Evolutionary conservation across 2,888 invertebrate species (phyloP).

Genomic region (Tenthredo mesomela): DNA sequence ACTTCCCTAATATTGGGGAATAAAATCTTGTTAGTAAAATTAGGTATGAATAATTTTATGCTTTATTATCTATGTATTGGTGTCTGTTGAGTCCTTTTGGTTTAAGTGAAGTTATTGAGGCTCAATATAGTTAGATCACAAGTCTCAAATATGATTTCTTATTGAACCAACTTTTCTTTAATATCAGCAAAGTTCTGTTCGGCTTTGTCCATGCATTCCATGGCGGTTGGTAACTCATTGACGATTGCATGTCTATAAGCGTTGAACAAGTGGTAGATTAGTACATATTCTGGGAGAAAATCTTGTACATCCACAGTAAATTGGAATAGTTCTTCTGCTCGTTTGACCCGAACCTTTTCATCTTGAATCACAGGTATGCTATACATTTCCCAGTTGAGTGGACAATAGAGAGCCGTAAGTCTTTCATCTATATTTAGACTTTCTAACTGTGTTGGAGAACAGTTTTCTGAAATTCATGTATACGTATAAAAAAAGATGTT

Average conservation of each 20-base stretch:
- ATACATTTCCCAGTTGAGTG: neutral
- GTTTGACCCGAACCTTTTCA: neutral
- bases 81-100: neutral
- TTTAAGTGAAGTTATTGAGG: neutral
- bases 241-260: neutral
- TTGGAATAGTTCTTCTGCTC: neutral
- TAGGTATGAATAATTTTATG: neutral
- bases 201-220: neutral
- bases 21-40: neutral
- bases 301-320: neutral
- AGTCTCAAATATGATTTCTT: neutral
- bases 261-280: neutral
- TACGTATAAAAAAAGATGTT: neutral
- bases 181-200: conserved; percentile 12
- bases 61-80: too few species aligned
- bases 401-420: neutral
- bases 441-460: neutral
- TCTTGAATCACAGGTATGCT: neutral
- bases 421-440: neutral
- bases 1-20: neutral
- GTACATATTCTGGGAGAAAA: conserved; percentile 3
- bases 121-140: too few species aligned
- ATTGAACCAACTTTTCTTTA: neutral
- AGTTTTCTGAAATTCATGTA: conserved; percentile 1
- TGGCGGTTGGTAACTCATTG: neutral